These are phyloP conservation scores for Apoda limacodes DNA, from an alignment of 2,888 invertebrate genomes.

Conservation along the genomic window DNA sequence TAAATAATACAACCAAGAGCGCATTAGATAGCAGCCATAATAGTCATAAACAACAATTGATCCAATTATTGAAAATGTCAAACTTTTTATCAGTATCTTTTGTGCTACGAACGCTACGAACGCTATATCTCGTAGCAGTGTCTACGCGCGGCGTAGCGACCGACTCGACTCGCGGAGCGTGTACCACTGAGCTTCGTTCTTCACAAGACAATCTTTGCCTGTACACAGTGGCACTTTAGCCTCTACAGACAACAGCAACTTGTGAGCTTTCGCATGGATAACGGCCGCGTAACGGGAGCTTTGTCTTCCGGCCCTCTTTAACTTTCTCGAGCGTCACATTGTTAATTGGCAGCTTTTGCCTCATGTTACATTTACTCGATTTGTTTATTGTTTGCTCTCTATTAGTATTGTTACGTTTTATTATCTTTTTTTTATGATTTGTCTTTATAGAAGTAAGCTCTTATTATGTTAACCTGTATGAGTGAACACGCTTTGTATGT, in stretches of 20 bases:
- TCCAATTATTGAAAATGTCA: too few relatives aligned
- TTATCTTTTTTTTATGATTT: too few relatives aligned
- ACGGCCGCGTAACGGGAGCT: conserved; percentile 43
- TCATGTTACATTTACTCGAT: conserved; percentile 15
- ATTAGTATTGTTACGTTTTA: too few relatives aligned
- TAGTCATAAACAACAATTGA: too few relatives aligned
- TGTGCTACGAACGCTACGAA: conserved; percentile 32
- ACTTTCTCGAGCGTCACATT: conserved; percentile 28
- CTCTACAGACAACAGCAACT: conserved; percentile 54
- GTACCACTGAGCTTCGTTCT: conserved; percentile 54
- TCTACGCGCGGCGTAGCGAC: conserved; percentile 49
- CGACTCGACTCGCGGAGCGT: conserved; percentile 47
- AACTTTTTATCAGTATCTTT: conserved; percentile 34
- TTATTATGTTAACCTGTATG: too few relatives aligned
- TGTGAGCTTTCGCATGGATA: conserved; percentile 55
- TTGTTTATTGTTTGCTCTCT: too few relatives aligned
- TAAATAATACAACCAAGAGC: too few relatives aligned
- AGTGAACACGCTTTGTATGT: too few relatives aligned
- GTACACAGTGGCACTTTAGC: conserved; percentile 48
- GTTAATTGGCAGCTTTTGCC: conserved; percentile 29
- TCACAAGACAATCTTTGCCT: conserved; percentile 64
- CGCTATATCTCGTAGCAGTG: conserved; percentile 19
- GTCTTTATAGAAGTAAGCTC: too few relatives aligned
- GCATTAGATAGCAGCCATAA: too few relatives aligned
- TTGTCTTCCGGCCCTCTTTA: conserved; percentile 44